Evolutionary conservation across 2,797 vertebrate genomes (phyloP).

Genomic region (Pygocentrus nattereri): DNA sequence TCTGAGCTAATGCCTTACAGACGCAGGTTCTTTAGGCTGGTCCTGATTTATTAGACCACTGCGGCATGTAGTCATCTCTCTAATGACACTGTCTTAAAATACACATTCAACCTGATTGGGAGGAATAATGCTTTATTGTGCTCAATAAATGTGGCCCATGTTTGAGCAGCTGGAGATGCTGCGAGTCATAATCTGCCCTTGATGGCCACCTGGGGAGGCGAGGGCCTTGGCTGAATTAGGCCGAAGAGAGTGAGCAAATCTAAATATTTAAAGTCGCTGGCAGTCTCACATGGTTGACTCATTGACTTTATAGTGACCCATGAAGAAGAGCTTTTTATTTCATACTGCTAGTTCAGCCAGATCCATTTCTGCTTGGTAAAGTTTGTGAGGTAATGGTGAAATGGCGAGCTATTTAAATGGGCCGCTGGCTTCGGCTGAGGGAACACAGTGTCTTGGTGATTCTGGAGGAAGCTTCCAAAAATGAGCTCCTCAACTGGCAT

Average conservation of each 20-base stretch:
- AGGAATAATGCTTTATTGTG: conserved; percentile 55
- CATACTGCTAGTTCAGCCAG: background rate
- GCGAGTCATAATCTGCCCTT: conserved; percentile 33
- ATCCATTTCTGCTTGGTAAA: conserved; percentile 24
- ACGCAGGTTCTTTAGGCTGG: conserved; percentile 31
- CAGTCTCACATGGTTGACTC: conserved; percentile 41
- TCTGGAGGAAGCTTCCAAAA: conserved; percentile 26
- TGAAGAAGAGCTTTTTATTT: conserved; percentile 16
- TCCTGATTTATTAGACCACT: conserved; percentile 53
- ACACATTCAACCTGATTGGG: conserved; percentile 55
- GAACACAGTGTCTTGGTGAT: conserved; percentile 35
- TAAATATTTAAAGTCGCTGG: conserved; percentile 42
- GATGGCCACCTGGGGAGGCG: conserved; percentile 42
- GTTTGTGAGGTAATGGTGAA: conserved; percentile 26
- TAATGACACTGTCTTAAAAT: conserved; percentile 56
- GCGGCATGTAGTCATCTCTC: conserved; percentile 47
- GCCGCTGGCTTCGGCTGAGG: background rate
- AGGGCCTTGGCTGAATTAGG: conserved; percentile 24
- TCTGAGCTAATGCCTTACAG: conserved; percentile 49
- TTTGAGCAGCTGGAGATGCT: conserved; percentile 48
- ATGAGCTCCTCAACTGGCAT: conserved; percentile 21
- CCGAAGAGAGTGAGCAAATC: conserved; percentile 40
- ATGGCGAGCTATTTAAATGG: conserved; percentile 24
- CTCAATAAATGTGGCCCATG: conserved; percentile 47
- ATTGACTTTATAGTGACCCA: conserved; percentile 48